Evolutionary conservation across 2,113 vertebrate species (phyloP).

Genomic region (Typhlomys cinereus): DNA sequence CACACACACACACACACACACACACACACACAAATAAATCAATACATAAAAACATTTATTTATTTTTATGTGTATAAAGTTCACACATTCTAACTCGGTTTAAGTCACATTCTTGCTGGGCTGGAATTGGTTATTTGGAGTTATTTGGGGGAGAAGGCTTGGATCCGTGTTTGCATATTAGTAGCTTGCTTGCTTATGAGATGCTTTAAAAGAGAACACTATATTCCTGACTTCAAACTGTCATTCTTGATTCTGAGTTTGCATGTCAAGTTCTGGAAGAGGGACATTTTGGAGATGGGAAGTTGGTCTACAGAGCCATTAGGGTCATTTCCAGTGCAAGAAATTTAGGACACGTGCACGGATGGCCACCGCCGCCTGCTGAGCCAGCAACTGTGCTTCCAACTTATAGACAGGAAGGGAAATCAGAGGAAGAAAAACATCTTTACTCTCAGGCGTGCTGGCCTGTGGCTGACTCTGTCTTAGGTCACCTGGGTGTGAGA

Average conservation of each 20-base stretch:
- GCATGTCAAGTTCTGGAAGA: background rate
- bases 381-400: background rate
- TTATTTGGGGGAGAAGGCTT: background rate
- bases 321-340: background rate
- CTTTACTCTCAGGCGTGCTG: background rate
- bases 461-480: background rate
- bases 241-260: background rate
- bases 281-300: background rate
- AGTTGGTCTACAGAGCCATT: rapidly evolving
- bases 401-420: background rate
- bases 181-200: background rate
- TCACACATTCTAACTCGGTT: background rate
- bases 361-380: background rate
- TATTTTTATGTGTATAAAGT: background rate
- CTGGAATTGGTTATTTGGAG: conserved; percentile 11
- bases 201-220: background rate
- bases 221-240: background rate
- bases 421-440: background rate
- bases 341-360: background rate
- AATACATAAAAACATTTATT: background rate
- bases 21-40: too few species aligned
- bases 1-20: too few species aligned
- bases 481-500: background rate
- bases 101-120: background rate
- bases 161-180: background rate